Base-by-base conservation (phyloP, 2,113 vertebrate species). In the Peromyscus californicus region DNA sequence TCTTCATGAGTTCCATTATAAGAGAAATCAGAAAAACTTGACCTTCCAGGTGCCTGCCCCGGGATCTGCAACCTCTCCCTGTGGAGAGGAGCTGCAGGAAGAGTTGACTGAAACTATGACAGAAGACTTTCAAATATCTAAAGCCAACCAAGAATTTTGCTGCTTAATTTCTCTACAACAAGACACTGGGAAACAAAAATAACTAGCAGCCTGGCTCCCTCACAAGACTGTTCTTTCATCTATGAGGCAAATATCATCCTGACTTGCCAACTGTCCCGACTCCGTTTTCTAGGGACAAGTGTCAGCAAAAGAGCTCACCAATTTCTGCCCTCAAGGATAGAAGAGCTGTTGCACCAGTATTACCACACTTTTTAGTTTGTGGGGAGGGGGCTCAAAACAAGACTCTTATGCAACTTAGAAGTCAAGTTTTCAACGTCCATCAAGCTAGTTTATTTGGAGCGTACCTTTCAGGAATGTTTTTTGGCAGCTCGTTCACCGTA, bases 41-140 rank as follows among this genome's bases (percentile, higher is more conserved):
- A 13, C 11, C n/a, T 61, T 39, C 57, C 1, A 33, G 4, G 26
- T 11, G 6, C 57, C 0, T 0, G 22, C 17, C 13, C n/a, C 11
- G 1, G 39, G 24, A 6, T 48, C 33, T 91, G 22, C 36, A n/a
- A 1, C 17, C 36, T 63, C 42, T 11, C 31, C 17, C 7, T 36
- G 3, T 1, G 1, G 12, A 78, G 39, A 65, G 0, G 15, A 63
- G 33, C 86, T 74, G 36, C 36, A 3, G 75, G 17, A 26, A 11
- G 3, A 31, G 29, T 42, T 31, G 19, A 65, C 59, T 61, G 3
- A 19, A 85, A 5, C 78, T 76, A 33, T 54, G 7, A 63, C 39
- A 76, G 72, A 39, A 93, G 78, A 13, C 22, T 82, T n/a, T 78
- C 57, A 83, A 85, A 45, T 65, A 36, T 17, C 42, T 31, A 74